A percentile compares a stretch with the other conserved stretches of the same genome.
These are phyloP conservation scores for Scolopax mira DNA, from an alignment of 2,113 vertebrate species.

Conservation along the genomic window DNA sequence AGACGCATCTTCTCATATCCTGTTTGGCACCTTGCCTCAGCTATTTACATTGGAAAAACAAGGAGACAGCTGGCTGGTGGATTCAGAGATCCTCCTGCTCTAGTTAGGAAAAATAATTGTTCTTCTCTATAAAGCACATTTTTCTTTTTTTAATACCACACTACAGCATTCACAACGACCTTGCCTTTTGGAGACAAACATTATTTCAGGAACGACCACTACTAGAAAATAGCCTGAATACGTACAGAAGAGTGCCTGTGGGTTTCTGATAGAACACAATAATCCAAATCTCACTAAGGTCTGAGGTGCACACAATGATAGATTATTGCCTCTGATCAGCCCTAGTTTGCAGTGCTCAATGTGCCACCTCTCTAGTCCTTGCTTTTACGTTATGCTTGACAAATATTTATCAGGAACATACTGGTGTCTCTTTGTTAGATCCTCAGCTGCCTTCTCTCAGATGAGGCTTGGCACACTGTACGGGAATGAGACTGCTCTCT, in stretches of 20 bases:
- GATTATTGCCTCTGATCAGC: background rate
- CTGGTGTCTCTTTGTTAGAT: background rate
- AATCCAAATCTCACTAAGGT: background rate
- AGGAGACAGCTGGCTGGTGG: constrained; percentile 46
- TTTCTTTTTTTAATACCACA: constrained; percentile 1
- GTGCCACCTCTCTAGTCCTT: background rate
- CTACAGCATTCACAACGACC: constrained; percentile 18
- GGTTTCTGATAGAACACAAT: background rate
- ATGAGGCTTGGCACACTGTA: background rate
- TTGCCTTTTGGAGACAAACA: constrained; percentile 21
- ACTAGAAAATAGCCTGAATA: background rate
- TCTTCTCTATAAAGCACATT: background rate
- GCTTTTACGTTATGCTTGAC: background rate
- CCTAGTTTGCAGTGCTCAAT: background rate
- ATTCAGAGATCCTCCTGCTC: constrained; percentile 28
- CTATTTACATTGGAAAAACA: background rate
- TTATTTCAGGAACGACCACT: background rate
- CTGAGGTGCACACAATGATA: background rate
- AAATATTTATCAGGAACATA: background rate
- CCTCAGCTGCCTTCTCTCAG: background rate
- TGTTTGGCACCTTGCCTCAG: background rate
- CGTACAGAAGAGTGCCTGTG: background rate
- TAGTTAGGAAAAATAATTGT: constrained; percentile 44
- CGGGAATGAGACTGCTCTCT: background rate
- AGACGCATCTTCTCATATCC: background rate